These are phyloP conservation scores for Eubasilissa splendida DNA, from an alignment of 2,888 invertebrate species.

Conservation along the genomic window DNA sequence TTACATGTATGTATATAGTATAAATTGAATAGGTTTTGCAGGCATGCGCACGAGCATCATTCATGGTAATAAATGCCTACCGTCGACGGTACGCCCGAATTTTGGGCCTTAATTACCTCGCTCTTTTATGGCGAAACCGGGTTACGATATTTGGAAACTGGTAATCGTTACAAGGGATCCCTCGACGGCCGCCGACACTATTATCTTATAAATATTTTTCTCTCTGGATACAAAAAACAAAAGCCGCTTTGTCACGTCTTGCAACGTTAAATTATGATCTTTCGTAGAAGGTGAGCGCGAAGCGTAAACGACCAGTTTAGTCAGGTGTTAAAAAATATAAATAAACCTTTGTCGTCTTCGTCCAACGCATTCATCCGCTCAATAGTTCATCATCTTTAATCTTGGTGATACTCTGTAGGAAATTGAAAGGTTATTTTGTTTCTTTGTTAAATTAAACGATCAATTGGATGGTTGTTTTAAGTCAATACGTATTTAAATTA, in stretches of 20 bases:
- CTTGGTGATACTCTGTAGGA: no score
- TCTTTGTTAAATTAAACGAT: no score
- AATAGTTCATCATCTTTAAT: no score
- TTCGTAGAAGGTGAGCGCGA: background rate
- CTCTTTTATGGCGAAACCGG: constrained; percentile 24
- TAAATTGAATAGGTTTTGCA: constrained; percentile 25
- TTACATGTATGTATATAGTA: constrained; percentile 1
- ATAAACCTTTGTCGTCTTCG: no score
- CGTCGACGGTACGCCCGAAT: background rate
- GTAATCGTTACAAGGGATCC: no score
- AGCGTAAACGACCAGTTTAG: background rate
- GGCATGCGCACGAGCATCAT: background rate
- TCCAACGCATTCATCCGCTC: no score
- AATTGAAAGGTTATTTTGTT: no score
- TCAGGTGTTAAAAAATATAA: no score
- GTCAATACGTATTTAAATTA: no score
- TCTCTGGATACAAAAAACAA: constrained; percentile 6
- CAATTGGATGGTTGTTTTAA: no score
- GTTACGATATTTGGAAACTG: constrained; percentile 29
- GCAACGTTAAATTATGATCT: background rate
- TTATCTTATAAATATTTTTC: background rate
- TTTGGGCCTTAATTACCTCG: constrained; percentile 15
- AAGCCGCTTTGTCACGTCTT: background rate
- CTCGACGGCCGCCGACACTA: background rate
- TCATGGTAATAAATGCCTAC: background rate